Evolutionary conservation across 2,888 invertebrate genomes (phyloP), one percentile per base, ranked within the genome.

Genomic region (Cyaniris semiargus): DNA sequence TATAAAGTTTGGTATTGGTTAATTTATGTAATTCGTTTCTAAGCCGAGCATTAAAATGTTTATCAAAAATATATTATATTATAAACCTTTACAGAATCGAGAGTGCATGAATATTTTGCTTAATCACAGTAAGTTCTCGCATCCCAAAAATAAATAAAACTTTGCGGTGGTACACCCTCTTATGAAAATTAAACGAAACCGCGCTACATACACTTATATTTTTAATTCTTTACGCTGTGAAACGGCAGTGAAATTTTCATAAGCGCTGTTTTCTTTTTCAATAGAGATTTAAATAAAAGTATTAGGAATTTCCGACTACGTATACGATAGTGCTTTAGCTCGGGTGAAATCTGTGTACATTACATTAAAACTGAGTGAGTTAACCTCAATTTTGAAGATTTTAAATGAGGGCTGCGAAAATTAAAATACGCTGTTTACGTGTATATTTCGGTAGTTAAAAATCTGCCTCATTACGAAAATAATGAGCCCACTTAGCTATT

Each of bases 71-170:
- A 44, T 38, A 72, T n/a, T n/a, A n/a, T n/a, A n/a, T n/a, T 44
- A 72, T 44, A 53, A 74, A 23, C 5, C 72, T 72, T 72, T 15
- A 53, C 18, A 53, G 38, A 48, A 48, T 23, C 27, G 44, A n/a
- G 18, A 27, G 34, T 53, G 48, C 44, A 48, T 27, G 53, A 74
- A 74, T 48, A 74, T 74, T 74, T 74, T 74, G 53, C 48, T 27
- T 74, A 74, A 74, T 74, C 53, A 53, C 48, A 53, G 53, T 74
- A 74, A 74, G 74, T 74, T 74, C 74, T 74, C 74, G 74, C 74
- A 74, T 74, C 74, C 74, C 74, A 44, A 74, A 74, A 74, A 74
- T 74, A 74, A 74, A 74, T 18, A 53, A 53, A 74, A 74, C 6
- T 74, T 74, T 27, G 44, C 44, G 74, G 38, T 18, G 3, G 72